Base-by-base conservation (phyloP, 2,888 invertebrate genomes). In the Chirona hameri region DNA sequence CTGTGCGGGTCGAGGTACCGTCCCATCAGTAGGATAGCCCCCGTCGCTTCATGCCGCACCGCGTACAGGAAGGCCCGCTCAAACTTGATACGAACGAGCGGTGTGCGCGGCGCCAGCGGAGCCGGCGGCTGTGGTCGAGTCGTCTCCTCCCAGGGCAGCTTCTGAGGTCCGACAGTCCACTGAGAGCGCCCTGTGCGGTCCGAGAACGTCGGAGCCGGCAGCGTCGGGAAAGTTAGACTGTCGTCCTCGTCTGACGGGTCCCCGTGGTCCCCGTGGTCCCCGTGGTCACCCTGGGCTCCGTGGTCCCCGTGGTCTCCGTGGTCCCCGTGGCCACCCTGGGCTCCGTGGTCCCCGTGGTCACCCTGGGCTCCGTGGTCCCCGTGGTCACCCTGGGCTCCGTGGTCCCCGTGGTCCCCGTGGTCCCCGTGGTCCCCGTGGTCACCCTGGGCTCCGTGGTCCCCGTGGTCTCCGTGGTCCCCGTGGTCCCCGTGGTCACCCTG, bases 41-140 rank as follows among this genome's bases (percentile, higher is more conserved):
- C 96, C n/a, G 95, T 93, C 1, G 95, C 96, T 88, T 96, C 96
- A 88, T 96, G 96, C 87, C 96, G 91, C 24, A 96, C 94, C 86
- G 95, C 93, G 88, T 94, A 96, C 48, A 96, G 90, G 90, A 96
- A 96, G 0, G 96, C 96, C 87, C 95, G 91, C 86, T 96, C 95
- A 87, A 95, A 93, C 86, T 94, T 92, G 87, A 96, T 90, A 87
- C 95, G 90, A 10, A 93, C 76, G 31, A 24, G 46, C 21, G 76
- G 76, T 0, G 94, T 29, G 90, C 89, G 81, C 94, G 92, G 29
- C 81, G 85, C 46, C 84, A 85, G 82, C 85, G 85, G 80, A 52
- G 9, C 82, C 82, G n/a, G 57, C 27, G 0, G 52, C 27, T 10
- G 69, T 21, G 15, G 69, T 9, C 24, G 27, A 48, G 48, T 29